Evolutionary conservation across 2,797 vertebrate genomes (phyloP), one percentile per base, ranked within the genome.

Genomic region (Bovichtus diacanthus): DNA sequence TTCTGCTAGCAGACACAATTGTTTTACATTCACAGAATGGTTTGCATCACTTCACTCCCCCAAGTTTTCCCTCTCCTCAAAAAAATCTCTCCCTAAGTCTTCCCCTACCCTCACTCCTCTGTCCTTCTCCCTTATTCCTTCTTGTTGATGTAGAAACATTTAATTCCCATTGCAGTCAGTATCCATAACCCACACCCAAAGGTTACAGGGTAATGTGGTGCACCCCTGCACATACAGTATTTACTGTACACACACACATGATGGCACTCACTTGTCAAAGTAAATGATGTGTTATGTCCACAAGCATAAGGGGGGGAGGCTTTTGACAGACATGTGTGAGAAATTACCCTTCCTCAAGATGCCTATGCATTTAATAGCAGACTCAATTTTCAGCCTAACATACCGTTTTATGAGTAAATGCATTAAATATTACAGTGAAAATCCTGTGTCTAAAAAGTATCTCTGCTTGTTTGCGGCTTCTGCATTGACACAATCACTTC

Each of bases 1-100:
- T 94, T 92, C 90, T 70, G 71, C 70, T 74, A 68, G 65, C 74
- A 83, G 71, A 83, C 58, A 70, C 73, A 64, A 23, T 79, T 54
- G 64, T 91, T 90, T 81, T 90, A 88, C 70, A 74, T 88, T 84
- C 78, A 84, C 50, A 70, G 44, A 67, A 60, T 43, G 50, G 49
- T 59, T 85, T 83, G 54, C 53, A 66, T 85, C 72, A 15, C 49
- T 34, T 41, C 65, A 66, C 51, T 73, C 55, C 64, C 29, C 18
- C 7, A n/a, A 76, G 62, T 64, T 68, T 56, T 76, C 55, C 55
- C 27, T 50, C 50, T 70, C 21, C 25, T 70, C 34, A 58, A 54
- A 81, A 54, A 81, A 38, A 64, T 54, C 8, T 63, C 19, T 16
- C 55, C 13, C 25, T 41, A 11, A 27, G 41, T 54, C 49, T 21